Conservation (phyloP, 2,797 vertebrate genomes). For the Gymnodraco acuticeps region DNA sequence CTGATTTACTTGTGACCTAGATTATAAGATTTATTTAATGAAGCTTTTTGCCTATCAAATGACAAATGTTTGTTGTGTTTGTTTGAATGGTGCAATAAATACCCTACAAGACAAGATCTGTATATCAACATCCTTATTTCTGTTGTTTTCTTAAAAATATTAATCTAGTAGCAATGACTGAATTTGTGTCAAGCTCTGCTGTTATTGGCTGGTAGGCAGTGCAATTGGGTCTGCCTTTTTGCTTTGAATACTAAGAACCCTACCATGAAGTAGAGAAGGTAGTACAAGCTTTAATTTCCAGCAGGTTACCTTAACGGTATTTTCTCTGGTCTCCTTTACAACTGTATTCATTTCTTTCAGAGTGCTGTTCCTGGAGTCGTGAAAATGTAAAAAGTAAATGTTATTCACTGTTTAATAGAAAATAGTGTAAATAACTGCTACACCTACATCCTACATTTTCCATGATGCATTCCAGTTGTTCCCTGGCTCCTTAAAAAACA, state of each 20-base stretch:
- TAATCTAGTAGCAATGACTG: neutral
- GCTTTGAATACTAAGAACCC: neutral
- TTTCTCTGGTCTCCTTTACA: too few relatives aligned
- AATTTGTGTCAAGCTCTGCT: neutral
- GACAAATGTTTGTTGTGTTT: conserved; percentile 45
- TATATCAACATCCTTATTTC: neutral
- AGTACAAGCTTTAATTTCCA: too few relatives aligned
- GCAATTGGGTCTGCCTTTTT: neutral
- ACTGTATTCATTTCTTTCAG: too few relatives aligned
- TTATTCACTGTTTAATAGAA: neutral
- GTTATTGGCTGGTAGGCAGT: neutral
- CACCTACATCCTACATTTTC: neutral
- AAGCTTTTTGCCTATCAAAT: conserved; percentile 54
- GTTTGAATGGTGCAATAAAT: conserved; percentile 72
- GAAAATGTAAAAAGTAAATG: too few relatives aligned
- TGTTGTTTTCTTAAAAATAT: neutral
- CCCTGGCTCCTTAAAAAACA: neutral
- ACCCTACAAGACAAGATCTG: conserved; percentile 6
- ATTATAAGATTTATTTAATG: conserved; percentile 71
- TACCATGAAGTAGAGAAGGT: too few relatives aligned
- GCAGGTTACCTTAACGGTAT: too few relatives aligned
- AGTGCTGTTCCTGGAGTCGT: too few relatives aligned
- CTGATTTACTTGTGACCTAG: conserved; percentile 51
- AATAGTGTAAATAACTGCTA: neutral
- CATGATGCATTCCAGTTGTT: neutral